Conservation (phyloP, 2,888 invertebrate genomes). For the Antitype chi region DNA sequence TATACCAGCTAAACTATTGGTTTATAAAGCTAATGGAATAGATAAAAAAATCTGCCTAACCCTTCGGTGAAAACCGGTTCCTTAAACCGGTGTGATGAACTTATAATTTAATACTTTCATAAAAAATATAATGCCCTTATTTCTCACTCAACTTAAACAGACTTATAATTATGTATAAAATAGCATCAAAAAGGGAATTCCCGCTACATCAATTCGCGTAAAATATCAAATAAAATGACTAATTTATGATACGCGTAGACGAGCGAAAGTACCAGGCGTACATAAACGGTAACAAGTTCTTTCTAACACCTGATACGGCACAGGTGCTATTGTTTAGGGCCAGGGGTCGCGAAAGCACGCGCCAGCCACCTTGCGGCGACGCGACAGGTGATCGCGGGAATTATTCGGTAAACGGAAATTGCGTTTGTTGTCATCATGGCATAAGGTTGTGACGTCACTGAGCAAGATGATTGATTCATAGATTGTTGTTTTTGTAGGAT, state of each 20-base stretch:
- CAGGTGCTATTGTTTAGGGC: constrained; percentile 69
- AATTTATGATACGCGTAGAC: constrained; percentile 15
- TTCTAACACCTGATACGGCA: constrained; percentile 68
- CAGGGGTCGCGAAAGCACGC: constrained; percentile 68
- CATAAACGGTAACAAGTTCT: constrained; percentile 56
- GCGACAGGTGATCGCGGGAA: constrained; percentile 80
- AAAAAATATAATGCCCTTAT: background rate
- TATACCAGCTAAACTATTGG: background rate
- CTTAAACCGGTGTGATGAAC: too few species aligned
- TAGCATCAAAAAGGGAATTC: background rate
- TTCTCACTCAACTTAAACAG: background rate
- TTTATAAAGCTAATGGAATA: too few species aligned
- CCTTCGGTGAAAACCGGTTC: too few species aligned
- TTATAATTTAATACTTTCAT: too few species aligned
- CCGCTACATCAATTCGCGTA: background rate
- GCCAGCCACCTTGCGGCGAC: constrained; percentile 75
- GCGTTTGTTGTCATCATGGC: constrained; percentile 59
- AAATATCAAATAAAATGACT: constrained; percentile 23
- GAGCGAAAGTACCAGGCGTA: constrained; percentile 57
- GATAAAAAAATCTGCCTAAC: too few species aligned
- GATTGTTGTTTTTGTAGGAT: background rate
- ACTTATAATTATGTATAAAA: background rate
- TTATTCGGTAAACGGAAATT: constrained; percentile 80
- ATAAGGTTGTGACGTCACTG: constrained; percentile 49
- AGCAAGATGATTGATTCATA: constrained; percentile 21